phyloP scores from a whole-genome alignment of 2,888 invertebrate genomes.

The Rhabditoides inermis region DNA sequence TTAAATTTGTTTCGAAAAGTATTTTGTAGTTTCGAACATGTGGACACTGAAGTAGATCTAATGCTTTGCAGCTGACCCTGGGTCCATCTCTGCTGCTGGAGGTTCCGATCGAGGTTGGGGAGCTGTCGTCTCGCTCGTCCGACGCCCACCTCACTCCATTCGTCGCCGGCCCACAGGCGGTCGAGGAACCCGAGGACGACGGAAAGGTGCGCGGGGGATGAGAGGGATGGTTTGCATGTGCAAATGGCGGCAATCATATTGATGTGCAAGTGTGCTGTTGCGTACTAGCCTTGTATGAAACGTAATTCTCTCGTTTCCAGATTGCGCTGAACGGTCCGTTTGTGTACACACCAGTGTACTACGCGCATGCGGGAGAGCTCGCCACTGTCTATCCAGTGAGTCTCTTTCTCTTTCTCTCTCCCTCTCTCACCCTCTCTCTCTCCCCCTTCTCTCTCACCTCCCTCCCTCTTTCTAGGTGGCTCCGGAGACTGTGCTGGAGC shows the following conservation, averaged over 20 bases:
- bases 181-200: constrained; percentile 31
- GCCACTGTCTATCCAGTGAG: no score
- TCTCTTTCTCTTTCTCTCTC: no score
- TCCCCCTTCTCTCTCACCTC: no score
- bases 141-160: constrained; percentile 12
- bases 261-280: no score
- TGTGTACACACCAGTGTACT: constrained; percentile 31
- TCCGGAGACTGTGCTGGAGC: no score
- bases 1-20: background rate
- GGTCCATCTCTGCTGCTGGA: constrained; percentile 24
- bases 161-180: constrained; percentile 27
- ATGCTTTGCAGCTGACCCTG: constrained; percentile 15
- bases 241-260: no score
- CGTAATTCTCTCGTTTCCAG: no score
- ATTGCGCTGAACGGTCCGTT: constrained; percentile 33
- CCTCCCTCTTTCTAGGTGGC: no score
- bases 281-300: background rate
- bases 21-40: background rate
- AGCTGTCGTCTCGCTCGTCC: constrained; percentile 8
- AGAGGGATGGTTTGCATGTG: no score
- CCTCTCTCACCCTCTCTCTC: no score
- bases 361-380: no score
- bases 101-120: constrained; percentile 28
- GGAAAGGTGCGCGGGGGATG: background rate
- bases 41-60: background rate